A percentile compares a stretch with the other conserved stretches of the same genome.
phyloP scores from a whole-genome alignment of 2,888 invertebrate genomes.

The Cephus runcator region DNA sequence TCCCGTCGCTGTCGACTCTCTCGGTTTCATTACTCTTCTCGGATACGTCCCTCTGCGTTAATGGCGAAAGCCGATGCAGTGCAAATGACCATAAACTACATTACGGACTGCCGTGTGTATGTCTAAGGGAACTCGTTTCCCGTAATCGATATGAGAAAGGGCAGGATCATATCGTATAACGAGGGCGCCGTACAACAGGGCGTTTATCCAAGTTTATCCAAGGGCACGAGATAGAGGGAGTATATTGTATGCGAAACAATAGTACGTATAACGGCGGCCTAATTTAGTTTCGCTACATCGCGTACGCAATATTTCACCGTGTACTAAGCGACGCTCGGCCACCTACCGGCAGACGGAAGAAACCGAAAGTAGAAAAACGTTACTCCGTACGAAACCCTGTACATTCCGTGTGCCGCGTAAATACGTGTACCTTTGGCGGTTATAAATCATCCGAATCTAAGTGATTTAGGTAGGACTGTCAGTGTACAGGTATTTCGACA shows the following conservation, averaged over 20 bases:
- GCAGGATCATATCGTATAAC: not conserved
- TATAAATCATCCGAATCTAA: not conserved
- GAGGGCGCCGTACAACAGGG: no score
- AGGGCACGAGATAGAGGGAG: no score
- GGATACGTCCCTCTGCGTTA: not conserved
- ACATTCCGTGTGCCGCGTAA: rapidly evolving
- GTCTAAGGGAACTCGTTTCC: not conserved
- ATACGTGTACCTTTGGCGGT: not conserved
- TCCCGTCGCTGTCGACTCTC: not conserved
- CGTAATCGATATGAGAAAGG: not conserved
- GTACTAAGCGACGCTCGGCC: not conserved
- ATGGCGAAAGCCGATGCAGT: not conserved
- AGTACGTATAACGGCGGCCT: not conserved
- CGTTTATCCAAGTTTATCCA: no score
- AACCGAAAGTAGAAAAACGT: not conserved
- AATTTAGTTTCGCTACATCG: not conserved
- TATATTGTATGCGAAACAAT: no score
- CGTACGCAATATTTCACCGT: not conserved
- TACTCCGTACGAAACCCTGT: not conserved
- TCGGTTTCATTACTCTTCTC: not conserved
- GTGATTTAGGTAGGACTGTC: not conserved
- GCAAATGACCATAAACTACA: not conserved
- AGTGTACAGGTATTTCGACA: not conserved
- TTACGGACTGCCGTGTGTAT: not conserved
- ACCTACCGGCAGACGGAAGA: not conserved